phyloP scores from a whole-genome alignment of 1,140 invertebrate genomes.

The Trichomalopsis sarcophagae region DNA sequence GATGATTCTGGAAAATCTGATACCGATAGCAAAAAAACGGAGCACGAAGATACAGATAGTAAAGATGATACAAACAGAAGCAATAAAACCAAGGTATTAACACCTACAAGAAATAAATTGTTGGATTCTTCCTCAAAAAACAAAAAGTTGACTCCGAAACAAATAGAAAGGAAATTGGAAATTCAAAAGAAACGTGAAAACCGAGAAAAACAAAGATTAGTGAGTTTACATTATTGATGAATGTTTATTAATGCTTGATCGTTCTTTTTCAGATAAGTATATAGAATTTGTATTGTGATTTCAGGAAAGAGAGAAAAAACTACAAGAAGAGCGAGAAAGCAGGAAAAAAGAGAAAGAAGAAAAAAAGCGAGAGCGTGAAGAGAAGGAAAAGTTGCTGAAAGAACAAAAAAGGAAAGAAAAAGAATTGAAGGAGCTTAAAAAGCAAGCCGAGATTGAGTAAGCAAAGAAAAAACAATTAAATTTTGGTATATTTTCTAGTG shows the following conservation, averaged over 20 bases:
- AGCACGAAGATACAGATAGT: conserved; percentile 46
- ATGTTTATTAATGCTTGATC: background rate
- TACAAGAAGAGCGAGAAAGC: conserved; percentile 65
- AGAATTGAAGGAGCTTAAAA: conserved; percentile 73
- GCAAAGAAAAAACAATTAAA: conserved; percentile 24
- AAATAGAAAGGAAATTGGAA: conserved; percentile 71
- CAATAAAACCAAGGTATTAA: conserved; percentile 46
- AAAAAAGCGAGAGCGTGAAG: conserved; percentile 70
- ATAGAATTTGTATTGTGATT: background rate
- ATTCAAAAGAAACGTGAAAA: conserved; percentile 76
- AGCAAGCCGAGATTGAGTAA: conserved; percentile 70
- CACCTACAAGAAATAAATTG: conserved; percentile 52
- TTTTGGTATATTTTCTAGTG: conserved; percentile 20
- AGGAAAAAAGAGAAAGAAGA: conserved; percentile 76
- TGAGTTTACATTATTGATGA: conserved; percentile 55
- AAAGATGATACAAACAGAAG: conserved; percentile 36
- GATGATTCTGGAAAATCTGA: conserved; percentile 54
- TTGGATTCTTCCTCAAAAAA: conserved; percentile 46
- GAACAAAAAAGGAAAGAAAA: conserved; percentile 72
- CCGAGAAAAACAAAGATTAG: conserved; percentile 75
- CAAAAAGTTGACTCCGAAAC: conserved; percentile 67
- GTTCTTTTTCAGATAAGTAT: background rate
- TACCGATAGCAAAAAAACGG: conserved; percentile 67
- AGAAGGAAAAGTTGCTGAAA: conserved; percentile 71
- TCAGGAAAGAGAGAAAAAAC: conserved; percentile 76